phyloP scores from a whole-genome alignment of 2,888 invertebrate genomes.

The Spilosoma lubricipeda region DNA sequence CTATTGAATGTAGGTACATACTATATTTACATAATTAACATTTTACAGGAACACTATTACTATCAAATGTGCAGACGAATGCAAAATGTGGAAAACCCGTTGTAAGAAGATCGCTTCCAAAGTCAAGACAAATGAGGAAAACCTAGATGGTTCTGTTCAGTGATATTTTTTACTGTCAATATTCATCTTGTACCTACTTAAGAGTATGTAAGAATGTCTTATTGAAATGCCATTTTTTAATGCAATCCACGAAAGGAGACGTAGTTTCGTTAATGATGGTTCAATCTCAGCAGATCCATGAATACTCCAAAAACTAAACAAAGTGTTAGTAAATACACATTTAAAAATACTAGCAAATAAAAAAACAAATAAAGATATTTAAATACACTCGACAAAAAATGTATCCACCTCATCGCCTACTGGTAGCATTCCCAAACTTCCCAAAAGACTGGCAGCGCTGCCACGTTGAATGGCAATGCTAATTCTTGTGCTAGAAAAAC shows the following conservation, averaged over 20 bases:
- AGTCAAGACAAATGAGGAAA: not conserved
- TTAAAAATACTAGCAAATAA: too few species aligned
- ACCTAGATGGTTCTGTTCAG: not conserved
- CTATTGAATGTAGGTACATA: not conserved
- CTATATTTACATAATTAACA: not conserved
- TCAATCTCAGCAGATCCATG: too few species aligned
- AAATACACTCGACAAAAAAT: too few species aligned
- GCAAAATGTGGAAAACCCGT: slow-evolving; percentile 85
- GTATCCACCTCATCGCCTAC: too few species aligned
- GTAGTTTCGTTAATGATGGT: not conserved
- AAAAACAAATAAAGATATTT: too few species aligned
- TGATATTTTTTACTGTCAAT: not conserved
- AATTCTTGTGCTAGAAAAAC: too few species aligned
- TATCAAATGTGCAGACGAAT: slow-evolving; percentile 88
- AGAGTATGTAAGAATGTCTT: not conserved
- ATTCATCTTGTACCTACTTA: not conserved
- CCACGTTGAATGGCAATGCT: too few species aligned
- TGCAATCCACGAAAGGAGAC: not conserved
- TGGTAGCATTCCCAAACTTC: too few species aligned
- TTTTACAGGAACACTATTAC: slow-evolving; percentile 85
- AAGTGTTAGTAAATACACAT: too few species aligned
- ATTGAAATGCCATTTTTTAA: not conserved
- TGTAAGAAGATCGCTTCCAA: slow-evolving; percentile 48
- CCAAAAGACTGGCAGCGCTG: too few species aligned
- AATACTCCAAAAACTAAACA: too few species aligned